Evolutionary conservation across 2,797 vertebrate genomes (phyloP), one percentile per base, ranked within the genome.

Genomic region (Helicolenus hilgendorfi): DNA sequence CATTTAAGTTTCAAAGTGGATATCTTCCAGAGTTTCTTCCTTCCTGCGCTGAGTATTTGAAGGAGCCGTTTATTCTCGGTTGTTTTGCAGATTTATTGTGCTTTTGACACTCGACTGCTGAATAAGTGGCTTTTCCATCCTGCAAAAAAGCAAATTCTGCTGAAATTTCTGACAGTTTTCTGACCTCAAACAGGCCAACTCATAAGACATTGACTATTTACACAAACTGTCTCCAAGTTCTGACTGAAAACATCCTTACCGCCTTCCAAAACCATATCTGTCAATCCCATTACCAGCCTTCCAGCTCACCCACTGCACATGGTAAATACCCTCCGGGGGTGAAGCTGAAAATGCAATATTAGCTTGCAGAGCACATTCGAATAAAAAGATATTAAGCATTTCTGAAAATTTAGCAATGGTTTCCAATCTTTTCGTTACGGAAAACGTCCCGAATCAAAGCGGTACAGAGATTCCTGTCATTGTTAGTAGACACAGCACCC

Each of bases 381-480:
- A 77, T 77, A 14, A 83, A 91, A 83, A 91, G 85, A 84, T 72
- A 78, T 88, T 4, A 26, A 88, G 77, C 59, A 59, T 71, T 86
- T 85, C 29, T 45, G 1, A 67, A 73, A 79, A 82, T 72, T 64
- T 81, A 15, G 53, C 75, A 36, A 31, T 5, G 7, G 35, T 70
- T n/a, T 88, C 84, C 64, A 58, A 60, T 41, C 36, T 58, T 53
- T 45, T 22, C 9, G 11, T 82, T 55, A 63, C 7, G 13, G 67
- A 72, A 72, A 56, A 72, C 20, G 62, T 75, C 83, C 7, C 0
- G 79, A 73, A 85, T 84, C 68, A 84, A 87, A 91, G 78, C 4
- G 1, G 5, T 10, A 41, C 74, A 24, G 26, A 65, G 79, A 79
- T 79, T 77, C 65, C 67, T 8, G 11, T 87, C 53, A 29, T 60